phyloP scores from a whole-genome alignment of 2,888 invertebrate genomes.

The Spodoptera littoralis region DNA sequence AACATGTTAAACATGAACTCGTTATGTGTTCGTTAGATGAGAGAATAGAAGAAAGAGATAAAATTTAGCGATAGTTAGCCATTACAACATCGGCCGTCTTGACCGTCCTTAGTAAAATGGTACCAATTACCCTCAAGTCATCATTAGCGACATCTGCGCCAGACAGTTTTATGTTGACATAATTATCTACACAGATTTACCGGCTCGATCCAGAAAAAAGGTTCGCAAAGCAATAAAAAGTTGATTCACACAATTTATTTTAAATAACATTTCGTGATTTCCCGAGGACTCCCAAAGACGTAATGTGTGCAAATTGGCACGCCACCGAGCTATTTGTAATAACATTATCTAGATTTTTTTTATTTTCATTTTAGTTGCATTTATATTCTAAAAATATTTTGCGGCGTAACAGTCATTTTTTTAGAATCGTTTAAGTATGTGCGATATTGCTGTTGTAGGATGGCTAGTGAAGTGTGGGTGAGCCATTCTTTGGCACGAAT shows the following conservation, averaged over 20 bases:
- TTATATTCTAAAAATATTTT: slow-evolving; percentile 36
- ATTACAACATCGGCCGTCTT: too few relatives aligned
- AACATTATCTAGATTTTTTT: slow-evolving; percentile 53
- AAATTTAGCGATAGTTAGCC: too few relatives aligned
- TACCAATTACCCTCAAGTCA: not conserved
- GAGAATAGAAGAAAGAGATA: too few relatives aligned
- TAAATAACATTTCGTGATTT: slow-evolving; percentile 27
- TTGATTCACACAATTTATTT: slow-evolving; percentile 28
- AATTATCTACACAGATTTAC: not conserved
- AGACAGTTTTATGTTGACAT: slow-evolving; percentile 1
- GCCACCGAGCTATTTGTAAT: slow-evolving; percentile 30
- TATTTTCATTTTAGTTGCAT: slow-evolving; percentile 57
- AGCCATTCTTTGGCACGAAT: too few relatives aligned
- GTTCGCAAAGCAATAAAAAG: slow-evolving; percentile 15
- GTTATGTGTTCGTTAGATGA: too few relatives aligned
- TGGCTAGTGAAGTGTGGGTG: too few relatives aligned
- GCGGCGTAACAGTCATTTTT: slow-evolving; percentile 38
- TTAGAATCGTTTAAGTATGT: slow-evolving; percentile 14
- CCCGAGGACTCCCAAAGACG: slow-evolving; percentile 38
- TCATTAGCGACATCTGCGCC: not conserved
- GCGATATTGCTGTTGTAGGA: slow-evolving; percentile 37
- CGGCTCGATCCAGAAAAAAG: slow-evolving; percentile 4
- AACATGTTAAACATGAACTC: too few relatives aligned
- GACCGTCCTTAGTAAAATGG: not conserved
- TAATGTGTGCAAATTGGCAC: slow-evolving; percentile 65